These are phyloP conservation scores for Muntiacus muntjak DNA, from an alignment of 2,113 vertebrate species.

Conservation along the genomic window DNA sequence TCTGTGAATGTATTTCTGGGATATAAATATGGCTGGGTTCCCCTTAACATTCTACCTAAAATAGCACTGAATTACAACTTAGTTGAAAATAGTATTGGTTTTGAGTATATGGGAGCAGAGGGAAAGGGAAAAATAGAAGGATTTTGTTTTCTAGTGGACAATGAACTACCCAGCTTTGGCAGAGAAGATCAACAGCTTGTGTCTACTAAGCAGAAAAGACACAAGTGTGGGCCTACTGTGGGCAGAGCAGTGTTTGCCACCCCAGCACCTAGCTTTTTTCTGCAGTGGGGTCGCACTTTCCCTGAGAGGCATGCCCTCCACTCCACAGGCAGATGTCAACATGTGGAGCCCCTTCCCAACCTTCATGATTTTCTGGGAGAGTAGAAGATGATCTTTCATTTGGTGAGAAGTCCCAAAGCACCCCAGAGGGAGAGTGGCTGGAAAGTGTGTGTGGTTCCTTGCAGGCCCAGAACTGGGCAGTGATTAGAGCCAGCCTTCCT, in stretches of 20 bases:
- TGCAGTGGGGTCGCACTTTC: neutral
- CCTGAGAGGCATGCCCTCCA: neutral
- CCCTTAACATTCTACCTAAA: neutral
- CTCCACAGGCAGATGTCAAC: neutral
- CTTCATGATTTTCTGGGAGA: neutral
- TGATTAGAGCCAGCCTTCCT: neutral
- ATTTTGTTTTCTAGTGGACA: neutral
- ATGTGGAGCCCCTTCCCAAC: neutral
- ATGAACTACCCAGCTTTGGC: neutral
- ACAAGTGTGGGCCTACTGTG: neutral
- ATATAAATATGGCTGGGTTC: neutral
- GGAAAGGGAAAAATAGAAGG: neutral
- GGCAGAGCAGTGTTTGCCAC: neutral
- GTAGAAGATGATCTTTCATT: neutral
- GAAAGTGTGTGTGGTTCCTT: neutral
- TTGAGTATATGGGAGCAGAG: neutral
- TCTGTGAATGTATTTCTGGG: neutral
- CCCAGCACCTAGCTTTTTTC: neutral
- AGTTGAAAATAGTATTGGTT: neutral
- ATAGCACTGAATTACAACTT: neutral
- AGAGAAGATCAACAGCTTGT: neutral
- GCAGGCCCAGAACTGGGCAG: neutral
- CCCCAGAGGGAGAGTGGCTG: neutral
- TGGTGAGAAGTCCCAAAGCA: neutral
- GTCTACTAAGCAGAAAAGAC: neutral